A percentile compares a stretch with the other conserved stretches of the same genome.
Evolutionary conservation across 2,888 invertebrate genomes (phyloP).

Genomic region (Cantharis nigra): DNA sequence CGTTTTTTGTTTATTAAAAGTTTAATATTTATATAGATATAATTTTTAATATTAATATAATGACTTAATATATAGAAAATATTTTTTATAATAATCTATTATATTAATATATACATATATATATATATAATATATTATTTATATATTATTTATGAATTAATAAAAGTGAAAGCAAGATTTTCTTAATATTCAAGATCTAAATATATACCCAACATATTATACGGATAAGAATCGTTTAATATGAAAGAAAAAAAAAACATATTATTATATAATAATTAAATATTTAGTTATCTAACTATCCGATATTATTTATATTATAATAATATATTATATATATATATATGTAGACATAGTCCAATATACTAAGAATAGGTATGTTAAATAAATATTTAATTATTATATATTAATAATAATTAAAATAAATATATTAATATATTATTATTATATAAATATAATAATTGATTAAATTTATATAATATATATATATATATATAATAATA

Average conservation of each 20-base stretch:
- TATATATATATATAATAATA: no score
- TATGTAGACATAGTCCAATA: background rate
- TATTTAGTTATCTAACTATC: background rate
- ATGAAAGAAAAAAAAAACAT: background rate
- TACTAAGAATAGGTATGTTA: background rate
- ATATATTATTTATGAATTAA: background rate
- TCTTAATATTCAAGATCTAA: background rate
- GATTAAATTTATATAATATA: no score
- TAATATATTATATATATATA: background rate
- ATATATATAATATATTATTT: background rate
- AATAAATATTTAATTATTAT: background rate
- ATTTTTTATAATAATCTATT: background rate
- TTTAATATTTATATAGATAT: background rate
- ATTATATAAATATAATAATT: background rate
- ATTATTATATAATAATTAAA: background rate
- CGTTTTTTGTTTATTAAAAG: background rate
- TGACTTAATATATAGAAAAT: background rate
- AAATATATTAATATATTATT: background rate
- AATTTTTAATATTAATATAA: background rate
- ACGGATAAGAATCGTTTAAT: background rate
- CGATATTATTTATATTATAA: background rate
- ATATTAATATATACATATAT: background rate
- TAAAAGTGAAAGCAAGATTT: background rate
- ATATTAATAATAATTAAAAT: background rate
- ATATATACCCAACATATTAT: background rate